A percentile compares a stretch with the other conserved stretches of the same genome.
phyloP scores from a whole-genome alignment of 2,113 vertebrate species.

The Hystrix brachyura region DNA sequence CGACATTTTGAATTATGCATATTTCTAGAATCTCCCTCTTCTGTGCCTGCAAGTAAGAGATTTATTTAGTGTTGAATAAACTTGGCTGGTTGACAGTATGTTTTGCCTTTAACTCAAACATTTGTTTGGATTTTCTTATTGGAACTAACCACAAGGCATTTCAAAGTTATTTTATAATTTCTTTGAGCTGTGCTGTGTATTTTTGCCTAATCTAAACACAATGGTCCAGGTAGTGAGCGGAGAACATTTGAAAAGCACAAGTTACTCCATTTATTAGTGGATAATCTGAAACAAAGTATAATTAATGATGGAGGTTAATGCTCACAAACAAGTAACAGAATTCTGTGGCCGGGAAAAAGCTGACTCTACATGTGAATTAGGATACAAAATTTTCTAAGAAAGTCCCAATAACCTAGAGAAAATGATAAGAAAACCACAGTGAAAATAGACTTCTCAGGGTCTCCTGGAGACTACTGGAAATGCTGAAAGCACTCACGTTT shows the following conservation, averaged over 20 bases:
- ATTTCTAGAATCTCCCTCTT: slow-evolving; percentile 47
- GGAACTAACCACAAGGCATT: slow-evolving; percentile 23
- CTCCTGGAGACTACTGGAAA: not conserved
- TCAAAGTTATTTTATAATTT: slow-evolving; percentile 24
- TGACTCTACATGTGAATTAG: slow-evolving; percentile 12
- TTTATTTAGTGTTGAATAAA: not conserved
- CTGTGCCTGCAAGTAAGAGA: not conserved
- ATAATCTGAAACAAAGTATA: slow-evolving; percentile 16
- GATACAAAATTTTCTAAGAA: not conserved
- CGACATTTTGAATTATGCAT: not conserved
- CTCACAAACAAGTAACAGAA: not conserved
- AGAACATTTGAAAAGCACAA: not conserved
- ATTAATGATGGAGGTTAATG: not conserved
- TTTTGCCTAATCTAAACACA: slow-evolving; percentile 43
- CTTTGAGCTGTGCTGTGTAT: slow-evolving; percentile 10
- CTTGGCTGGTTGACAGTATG: not conserved
- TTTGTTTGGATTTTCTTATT: slow-evolving; percentile 41
- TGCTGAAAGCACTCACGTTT: not conserved
- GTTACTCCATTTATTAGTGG: not conserved
- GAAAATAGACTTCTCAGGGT: not conserved
- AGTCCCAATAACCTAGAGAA: not conserved
- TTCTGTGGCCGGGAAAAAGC: not conserved
- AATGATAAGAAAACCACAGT: not conserved
- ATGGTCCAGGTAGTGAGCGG: not conserved
- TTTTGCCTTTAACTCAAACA: slow-evolving; percentile 42